phyloP scores from a whole-genome alignment of 2,797 vertebrate species.

The Galagoides demidoff region DNA sequence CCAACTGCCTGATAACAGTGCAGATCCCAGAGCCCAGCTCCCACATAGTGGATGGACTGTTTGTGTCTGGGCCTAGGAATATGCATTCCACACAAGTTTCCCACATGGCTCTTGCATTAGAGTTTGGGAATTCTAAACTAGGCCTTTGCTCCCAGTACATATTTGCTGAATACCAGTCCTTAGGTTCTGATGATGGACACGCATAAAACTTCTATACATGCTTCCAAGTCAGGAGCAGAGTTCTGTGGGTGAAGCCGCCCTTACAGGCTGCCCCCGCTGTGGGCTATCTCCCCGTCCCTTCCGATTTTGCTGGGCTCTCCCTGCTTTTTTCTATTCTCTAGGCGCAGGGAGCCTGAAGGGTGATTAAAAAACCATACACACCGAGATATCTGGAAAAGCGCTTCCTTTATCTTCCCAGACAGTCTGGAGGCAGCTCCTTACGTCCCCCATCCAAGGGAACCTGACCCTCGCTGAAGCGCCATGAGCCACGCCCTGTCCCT shows the following conservation, averaged over 20 bases:
- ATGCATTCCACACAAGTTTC: neutral
- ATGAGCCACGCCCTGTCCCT: neutral
- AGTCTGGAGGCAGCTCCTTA: neutral
- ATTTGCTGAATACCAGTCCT: neutral
- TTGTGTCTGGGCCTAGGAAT: neutral
- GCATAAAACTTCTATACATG: neutral
- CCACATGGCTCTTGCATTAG: neutral
- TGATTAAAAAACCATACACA: neutral
- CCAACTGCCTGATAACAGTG: neutral
- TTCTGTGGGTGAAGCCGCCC: neutral
- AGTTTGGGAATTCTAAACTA: constrained; percentile 17
- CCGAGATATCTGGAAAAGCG: neutral
- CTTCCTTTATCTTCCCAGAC: neutral
- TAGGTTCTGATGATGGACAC: neutral
- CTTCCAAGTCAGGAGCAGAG: neutral
- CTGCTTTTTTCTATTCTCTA: neutral
- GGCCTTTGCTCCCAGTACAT: neutral
- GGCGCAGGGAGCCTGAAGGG: neutral
- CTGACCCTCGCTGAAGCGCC: neutral
- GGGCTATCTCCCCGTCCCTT: neutral
- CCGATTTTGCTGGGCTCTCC: neutral
- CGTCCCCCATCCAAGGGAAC: neutral
- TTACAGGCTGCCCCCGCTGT: neutral
- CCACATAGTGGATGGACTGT: neutral
- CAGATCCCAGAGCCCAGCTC: neutral